phyloP scores from a whole-genome alignment of 1,140 invertebrate genomes.

The Eumeta japonica region DNA sequence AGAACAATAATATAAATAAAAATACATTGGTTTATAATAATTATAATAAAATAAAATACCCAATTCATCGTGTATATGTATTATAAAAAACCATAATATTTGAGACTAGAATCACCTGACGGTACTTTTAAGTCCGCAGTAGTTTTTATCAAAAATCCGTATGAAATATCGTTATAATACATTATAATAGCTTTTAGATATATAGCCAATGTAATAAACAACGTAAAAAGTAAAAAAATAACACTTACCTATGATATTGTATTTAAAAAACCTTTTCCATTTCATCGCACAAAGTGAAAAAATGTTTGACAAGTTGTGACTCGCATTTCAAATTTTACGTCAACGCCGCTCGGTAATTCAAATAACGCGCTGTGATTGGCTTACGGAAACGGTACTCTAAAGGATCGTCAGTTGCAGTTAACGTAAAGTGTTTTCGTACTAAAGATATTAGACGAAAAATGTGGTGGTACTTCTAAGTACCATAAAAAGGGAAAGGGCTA shows the following conservation, averaged over 20 bases:
- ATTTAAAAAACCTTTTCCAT: slow-evolving; percentile 17
- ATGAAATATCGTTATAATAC: slow-evolving; percentile 18
- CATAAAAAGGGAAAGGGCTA: slow-evolving; percentile 7
- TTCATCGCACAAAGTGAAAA: slow-evolving; percentile 16
- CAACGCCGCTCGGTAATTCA: slow-evolving; percentile 14
- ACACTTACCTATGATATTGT: slow-evolving; percentile 19
- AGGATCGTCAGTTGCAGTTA: slow-evolving; percentile 16
- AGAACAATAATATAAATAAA: slow-evolving; percentile 14
- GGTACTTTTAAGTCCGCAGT: slow-evolving; percentile 20
- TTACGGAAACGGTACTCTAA: slow-evolving; percentile 19
- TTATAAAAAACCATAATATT: slow-evolving; percentile 19
- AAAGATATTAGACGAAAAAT: slow-evolving; percentile 24
- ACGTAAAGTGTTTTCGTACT: slow-evolving; percentile 19
- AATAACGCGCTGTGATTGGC: slow-evolving; percentile 21
- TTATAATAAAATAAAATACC: slow-evolving; percentile 17
- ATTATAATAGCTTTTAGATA: slow-evolving; percentile 13
- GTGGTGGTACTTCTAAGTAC: slow-evolving; percentile 17
- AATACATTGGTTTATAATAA: too few relatives aligned
- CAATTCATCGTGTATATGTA: slow-evolving; percentile 19
- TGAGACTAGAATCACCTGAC: slow-evolving; percentile 19
- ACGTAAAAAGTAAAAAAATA: slow-evolving; percentile 12
- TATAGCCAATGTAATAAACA: slow-evolving; percentile 14
- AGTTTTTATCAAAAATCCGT: slow-evolving; percentile 22
- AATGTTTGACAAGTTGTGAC: slow-evolving; percentile 17
- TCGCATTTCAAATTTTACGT: slow-evolving; percentile 16